Evolutionary conservation across 2,113 vertebrate species (phyloP).

Genomic region (Bombycilla garrulus): DNA sequence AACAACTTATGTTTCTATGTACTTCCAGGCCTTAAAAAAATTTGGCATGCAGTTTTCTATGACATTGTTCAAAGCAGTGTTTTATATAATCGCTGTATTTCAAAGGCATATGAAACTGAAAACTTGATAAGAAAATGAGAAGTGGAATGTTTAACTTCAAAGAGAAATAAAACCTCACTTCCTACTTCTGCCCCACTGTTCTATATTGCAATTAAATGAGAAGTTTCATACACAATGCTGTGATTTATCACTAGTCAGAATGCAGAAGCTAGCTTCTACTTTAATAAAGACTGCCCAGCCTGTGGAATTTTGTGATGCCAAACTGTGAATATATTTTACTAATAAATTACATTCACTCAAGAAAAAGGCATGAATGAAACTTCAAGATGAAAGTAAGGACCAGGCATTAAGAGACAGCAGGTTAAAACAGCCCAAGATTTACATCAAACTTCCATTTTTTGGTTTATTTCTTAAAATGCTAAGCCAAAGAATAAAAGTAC

Average conservation of each 20-base stretch:
- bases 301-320: background rate
- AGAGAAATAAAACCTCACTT: slow-evolving; percentile 40
- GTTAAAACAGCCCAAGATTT: background rate
- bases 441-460: background rate
- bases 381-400: background rate
- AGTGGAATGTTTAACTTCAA: slow-evolving; percentile 22
- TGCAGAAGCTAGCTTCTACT: background rate
- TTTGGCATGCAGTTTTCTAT: slow-evolving; percentile 6
- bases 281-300: background rate
- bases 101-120: slow-evolving; percentile 53
- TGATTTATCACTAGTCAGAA: background rate
- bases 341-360: background rate
- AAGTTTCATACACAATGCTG: background rate
- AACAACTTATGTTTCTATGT: background rate
- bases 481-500: background rate
- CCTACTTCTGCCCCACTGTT: background rate
- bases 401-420: background rate
- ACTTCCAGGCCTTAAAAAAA: slow-evolving; percentile 36
- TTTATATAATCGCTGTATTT: slow-evolving; percentile 54
- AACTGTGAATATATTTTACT: background rate
- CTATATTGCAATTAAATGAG: background rate
- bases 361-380: background rate
- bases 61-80: slow-evolving; percentile 14
- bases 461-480: background rate
- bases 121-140: slow-evolving; percentile 52